Percentiles rank a stretch among this genome's conserved stretches.
These are phyloP conservation scores for Crocidura indochinensis DNA, from an alignment of 2,797 vertebrate species.

Conservation along the genomic window DNA sequence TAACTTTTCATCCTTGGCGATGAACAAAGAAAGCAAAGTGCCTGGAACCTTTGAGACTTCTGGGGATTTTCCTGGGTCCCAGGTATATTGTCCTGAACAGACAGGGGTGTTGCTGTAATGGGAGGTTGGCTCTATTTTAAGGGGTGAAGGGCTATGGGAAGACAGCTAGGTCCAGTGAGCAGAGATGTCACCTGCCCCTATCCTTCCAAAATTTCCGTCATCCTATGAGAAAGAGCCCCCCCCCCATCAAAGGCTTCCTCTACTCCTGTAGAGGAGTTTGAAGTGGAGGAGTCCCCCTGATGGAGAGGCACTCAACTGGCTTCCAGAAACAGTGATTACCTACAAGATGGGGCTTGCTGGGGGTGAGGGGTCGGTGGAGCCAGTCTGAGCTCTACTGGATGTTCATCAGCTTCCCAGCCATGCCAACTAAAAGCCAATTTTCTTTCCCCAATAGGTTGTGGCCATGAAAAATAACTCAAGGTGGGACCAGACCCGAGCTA, in stretches of 20 bases:
- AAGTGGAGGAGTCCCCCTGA: too few species aligned
- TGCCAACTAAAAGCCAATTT: not conserved
- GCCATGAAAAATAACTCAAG: too few species aligned
- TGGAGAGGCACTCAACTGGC: too few species aligned
- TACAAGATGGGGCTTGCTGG: too few species aligned
- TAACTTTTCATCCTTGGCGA: constrained; percentile 41
- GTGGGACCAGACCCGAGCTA: too few species aligned
- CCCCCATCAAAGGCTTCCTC: not conserved
- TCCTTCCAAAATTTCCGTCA: too few species aligned
- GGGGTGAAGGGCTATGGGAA: rapidly evolving
- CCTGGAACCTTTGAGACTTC: constrained; percentile 44
- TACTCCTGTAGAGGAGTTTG: rapidly evolving
- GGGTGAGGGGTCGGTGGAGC: too few species aligned
- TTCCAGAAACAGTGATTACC: too few species aligned
- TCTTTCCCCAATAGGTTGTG: not conserved
- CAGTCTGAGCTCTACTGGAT: too few species aligned
- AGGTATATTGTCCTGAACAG: too few species aligned
- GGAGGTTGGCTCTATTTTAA: not conserved
- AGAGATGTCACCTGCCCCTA: rapidly evolving
- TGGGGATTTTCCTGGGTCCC: not conserved
- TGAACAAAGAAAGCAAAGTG: constrained; percentile 63
- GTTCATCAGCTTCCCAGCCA: not conserved
- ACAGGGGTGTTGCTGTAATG: too few species aligned
- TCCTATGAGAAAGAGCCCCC: not conserved
- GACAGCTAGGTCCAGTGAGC: rapidly evolving